phyloP scores from a whole-genome alignment of 2,888 invertebrate species.

The Caenorhabditis sp. region DNA sequence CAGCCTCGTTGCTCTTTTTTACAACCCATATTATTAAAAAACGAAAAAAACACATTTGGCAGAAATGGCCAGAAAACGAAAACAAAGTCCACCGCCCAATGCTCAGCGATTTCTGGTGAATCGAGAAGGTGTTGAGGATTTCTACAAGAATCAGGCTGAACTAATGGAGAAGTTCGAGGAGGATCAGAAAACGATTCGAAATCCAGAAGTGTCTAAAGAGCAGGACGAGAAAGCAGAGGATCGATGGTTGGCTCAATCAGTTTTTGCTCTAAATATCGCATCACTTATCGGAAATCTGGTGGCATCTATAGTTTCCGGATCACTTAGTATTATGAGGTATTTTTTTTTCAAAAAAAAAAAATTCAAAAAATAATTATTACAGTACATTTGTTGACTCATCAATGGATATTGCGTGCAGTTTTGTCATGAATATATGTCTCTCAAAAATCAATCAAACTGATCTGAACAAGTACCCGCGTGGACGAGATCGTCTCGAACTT shows the following conservation, averaged over 20 bases:
- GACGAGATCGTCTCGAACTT: slow-evolving; percentile 37
- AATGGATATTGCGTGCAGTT: slow-evolving; percentile 47
- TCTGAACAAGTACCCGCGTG: slow-evolving; percentile 33
- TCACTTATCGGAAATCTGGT: slow-evolving; percentile 37
- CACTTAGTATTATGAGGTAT: slow-evolving; percentile 46
- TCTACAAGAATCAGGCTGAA: slow-evolving; percentile 23
- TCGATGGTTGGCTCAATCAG: slow-evolving; percentile 25
- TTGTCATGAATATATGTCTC: slow-evolving; percentile 45
- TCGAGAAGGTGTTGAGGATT: slow-evolving; percentile 9
- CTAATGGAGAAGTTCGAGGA: slow-evolving; percentile 24
- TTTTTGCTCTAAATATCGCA: slow-evolving; percentile 37
- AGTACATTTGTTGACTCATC: slow-evolving; percentile 50
- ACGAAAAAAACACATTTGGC: neutral
- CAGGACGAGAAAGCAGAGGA: slow-evolving; percentile 41
- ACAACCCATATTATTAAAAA: neutral
- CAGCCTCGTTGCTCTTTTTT: neutral
- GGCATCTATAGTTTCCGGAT: slow-evolving; percentile 45
- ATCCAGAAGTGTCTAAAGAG: slow-evolving; percentile 5
- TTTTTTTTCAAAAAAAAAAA: no score
- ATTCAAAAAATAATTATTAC: no score
- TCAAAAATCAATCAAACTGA: slow-evolving; percentile 25
- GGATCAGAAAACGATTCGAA: slow-evolving; percentile 30
- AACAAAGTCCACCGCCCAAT: slow-evolving; percentile 2
- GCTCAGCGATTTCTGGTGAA: neutral
- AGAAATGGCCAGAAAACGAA: slow-evolving; percentile 12